Evolutionary conservation across 2,797 vertebrate species (phyloP).

Genomic region (Harpagifer antarcticus): DNA sequence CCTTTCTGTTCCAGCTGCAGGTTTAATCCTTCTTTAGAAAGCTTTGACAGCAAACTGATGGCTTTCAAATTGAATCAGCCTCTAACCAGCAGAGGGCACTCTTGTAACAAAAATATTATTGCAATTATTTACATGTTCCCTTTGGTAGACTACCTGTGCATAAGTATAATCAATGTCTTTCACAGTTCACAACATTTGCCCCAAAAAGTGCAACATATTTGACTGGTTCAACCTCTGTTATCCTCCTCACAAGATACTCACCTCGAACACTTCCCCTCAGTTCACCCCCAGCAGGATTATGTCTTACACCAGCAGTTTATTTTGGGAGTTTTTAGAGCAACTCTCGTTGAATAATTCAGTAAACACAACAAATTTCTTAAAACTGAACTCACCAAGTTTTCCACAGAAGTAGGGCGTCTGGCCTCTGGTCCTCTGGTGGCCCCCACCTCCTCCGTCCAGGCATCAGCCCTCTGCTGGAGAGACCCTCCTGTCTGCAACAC

Average conservation of each 20-base stretch:
- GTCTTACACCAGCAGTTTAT: not conserved
- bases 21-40: constrained; percentile 22
- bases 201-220: constrained; percentile 2
- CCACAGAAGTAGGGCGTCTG: constrained; percentile 14
- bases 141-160: not conserved
- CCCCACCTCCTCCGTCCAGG: constrained; percentile 74
- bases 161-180: not conserved
- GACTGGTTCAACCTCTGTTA: not conserved
- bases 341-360: constrained; percentile 18
- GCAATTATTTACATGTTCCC: not conserved
- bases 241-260: constrained; percentile 7
- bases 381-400: constrained; percentile 64
- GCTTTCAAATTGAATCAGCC: constrained; percentile 8
- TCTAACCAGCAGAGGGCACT: constrained; percentile 63
- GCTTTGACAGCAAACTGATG: constrained; percentile 4
- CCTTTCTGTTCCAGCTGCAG: not conserved
- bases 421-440: constrained; percentile 68
- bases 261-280: not conserved
- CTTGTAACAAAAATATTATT: constrained; percentile 35
- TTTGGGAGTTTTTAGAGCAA: not conserved
- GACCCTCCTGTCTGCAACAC: constrained; percentile 67
- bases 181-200: constrained; percentile 1
- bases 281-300: not conserved
- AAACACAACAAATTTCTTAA: not conserved
- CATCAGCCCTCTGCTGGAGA: constrained; percentile 74